Evolutionary conservation across 1,140 invertebrate species (phyloP), one percentile per base, ranked within the genome.

Genomic region (Anthonomus grandis): DNA sequence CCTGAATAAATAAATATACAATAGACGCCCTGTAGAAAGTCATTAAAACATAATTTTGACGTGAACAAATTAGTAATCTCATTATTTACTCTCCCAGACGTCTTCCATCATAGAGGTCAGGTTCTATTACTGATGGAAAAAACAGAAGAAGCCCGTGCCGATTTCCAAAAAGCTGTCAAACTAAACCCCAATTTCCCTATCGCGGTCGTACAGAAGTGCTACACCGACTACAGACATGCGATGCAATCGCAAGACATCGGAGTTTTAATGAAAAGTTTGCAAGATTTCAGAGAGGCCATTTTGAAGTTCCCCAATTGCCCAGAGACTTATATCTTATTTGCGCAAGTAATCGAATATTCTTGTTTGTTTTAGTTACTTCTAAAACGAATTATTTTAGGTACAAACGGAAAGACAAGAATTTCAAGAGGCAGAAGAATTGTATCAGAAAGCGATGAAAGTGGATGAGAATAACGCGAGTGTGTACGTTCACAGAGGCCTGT

Each of bases 391-490:
- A 21, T 56, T 22, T 3, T 17, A 62, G 52, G 59, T 65, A 18
- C 53, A 95, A 46, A 84, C 83, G 65, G 92, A 95, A 72, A 84
- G 87, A 67, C 83, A 89, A 67, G 81, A 92, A 58, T 95, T 83
- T 77, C 78, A 83, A 15, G 82, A 90, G 70, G 92, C 93, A 4
- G 90, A 95, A 63, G 73, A 81, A 15, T 83, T 87, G 58, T 95
- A 93, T 74, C 78, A 83, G 44, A 86, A 89, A 76, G 91, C 92
- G 3, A 76, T 90, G 13, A 80, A 87, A 70, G 77, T 90, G 48
- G 91, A 96, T 68, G 89, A 91, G 8, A 78, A 84, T 22, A 95
- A 96, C 81, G 89, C 92, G 5, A 87, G 86, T 22, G 76, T 92
- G 17, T 83, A 87, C 66, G 93, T 97, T 13, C 92, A 97, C 70